Evolutionary conservation across 2,113 vertebrate species (phyloP).

Genomic region (Phrynosoma blainvillii): DNA sequence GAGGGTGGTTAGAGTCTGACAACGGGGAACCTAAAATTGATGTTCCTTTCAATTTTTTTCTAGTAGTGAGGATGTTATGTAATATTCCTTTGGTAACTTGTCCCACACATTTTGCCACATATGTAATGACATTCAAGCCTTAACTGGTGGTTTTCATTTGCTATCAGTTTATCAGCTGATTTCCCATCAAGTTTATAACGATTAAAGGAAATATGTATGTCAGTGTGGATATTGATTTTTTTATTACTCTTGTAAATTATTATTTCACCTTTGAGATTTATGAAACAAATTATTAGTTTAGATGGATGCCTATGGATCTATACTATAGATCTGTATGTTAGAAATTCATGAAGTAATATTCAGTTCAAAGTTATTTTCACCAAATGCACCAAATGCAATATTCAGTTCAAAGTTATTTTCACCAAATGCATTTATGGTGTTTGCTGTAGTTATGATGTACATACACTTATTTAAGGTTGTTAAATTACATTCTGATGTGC

Average conservation of each 20-base stretch:
- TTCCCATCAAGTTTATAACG: constrained; percentile 21
- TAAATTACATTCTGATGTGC: constrained; percentile 12
- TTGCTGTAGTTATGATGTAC: constrained; percentile 17
- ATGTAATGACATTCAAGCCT: background rate
- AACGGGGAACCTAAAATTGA: too few species aligned
- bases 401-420: constrained; percentile 20
- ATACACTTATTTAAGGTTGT: constrained; percentile 4
- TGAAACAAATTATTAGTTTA: constrained; percentile 22
- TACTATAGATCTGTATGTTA: constrained; percentile 14
- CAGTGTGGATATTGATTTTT: constrained; percentile 21
- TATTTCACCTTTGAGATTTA: constrained; percentile 3
- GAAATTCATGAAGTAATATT: constrained; percentile 20
- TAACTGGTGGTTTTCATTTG: constrained; percentile 22
- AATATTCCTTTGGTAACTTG: background rate
- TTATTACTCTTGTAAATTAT: constrained; percentile 27
- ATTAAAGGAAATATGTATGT: constrained; percentile 29
- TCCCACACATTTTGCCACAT: background rate
- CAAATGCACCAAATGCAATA: constrained; percentile 17
- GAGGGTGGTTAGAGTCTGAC: too few species aligned
- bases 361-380: constrained; percentile 18
- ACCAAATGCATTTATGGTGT: constrained; percentile 7
- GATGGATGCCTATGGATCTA: constrained; percentile 22
- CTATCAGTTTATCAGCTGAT: constrained; percentile 14
- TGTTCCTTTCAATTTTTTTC: background rate
- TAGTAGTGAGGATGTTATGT: background rate